These are phyloP conservation scores for Perognathus longimembris DNA, from an alignment of 2,113 vertebrate species.

Conservation along the genomic window DNA sequence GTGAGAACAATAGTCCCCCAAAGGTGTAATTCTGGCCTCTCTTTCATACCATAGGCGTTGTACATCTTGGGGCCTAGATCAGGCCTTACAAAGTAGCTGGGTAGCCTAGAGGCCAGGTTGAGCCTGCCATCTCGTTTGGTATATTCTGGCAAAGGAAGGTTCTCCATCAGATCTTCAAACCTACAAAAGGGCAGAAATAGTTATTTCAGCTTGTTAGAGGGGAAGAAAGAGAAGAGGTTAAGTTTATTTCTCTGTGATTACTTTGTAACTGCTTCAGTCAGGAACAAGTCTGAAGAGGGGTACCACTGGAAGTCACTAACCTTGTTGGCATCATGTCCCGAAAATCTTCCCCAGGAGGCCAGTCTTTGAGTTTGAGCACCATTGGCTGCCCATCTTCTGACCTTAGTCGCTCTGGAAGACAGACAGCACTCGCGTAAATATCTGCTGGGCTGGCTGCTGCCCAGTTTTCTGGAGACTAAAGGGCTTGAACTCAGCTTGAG, in stretches of 20 bases:
- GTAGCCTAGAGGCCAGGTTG: conserved; percentile 96
- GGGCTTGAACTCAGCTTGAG: no score
- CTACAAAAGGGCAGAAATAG: conserved; percentile 84
- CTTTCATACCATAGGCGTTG: conserved; percentile 96
- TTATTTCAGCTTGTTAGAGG: conserved; percentile 9
- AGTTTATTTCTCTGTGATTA: conserved; percentile 12
- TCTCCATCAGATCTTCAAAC: conserved; percentile 98
- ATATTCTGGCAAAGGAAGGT: conserved; percentile 98
- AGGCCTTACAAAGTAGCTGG: conserved; percentile 98
- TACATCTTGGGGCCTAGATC: conserved; percentile 99
- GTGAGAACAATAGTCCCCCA: not conserved
- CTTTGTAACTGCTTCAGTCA: conserved; percentile 12
- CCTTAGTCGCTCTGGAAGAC: conserved; percentile 91
- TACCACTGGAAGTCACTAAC: conserved; percentile 81
- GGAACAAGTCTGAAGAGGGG: not conserved
- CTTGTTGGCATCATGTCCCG: conserved; percentile 99
- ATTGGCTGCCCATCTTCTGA: conserved; percentile 95
- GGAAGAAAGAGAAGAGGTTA: not conserved
- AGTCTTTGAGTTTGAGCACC: conserved; percentile 99
- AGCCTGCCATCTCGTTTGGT: conserved; percentile 98
- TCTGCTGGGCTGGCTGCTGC: not conserved
- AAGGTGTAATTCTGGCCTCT: conserved; percentile 35
- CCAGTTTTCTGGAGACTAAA: not conserved
- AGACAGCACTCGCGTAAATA: conserved; percentile 46
- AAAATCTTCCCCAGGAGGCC: conserved; percentile 99